These are phyloP conservation scores for Manduca sexta DNA, from an alignment of 1,140 invertebrate species.

Conservation along the genomic window DNA sequence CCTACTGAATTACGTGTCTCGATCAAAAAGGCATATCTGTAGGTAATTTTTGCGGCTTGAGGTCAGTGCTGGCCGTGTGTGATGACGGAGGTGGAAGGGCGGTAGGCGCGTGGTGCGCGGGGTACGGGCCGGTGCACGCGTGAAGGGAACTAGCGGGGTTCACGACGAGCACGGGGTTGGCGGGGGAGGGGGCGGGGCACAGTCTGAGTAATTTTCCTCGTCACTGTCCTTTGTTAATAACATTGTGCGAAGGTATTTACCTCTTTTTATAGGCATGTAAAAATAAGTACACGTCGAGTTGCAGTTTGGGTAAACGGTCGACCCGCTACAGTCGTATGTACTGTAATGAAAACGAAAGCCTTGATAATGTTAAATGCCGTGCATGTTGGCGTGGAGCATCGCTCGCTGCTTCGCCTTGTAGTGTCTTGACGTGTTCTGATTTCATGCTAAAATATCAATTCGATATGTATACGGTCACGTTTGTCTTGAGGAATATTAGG, in stretches of 20 bases:
- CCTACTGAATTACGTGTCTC: background rate
- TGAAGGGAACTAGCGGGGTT: background rate
- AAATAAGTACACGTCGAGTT: background rate
- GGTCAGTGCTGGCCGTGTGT: slow-evolving; percentile 2
- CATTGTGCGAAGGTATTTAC: slow-evolving; percentile 3
- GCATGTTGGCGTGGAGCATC: no score
- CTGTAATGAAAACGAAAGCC: no score
- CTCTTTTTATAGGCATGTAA: slow-evolving; percentile 1
- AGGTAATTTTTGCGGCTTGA: slow-evolving; percentile 4
- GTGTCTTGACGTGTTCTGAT: no score
- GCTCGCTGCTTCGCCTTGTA: no score
- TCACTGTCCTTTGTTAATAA: slow-evolving; percentile 17
- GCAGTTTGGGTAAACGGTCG: background rate
- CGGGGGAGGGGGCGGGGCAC: slow-evolving; percentile 1
- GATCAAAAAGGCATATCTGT: slow-evolving; percentile 1
- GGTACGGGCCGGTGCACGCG: background rate
- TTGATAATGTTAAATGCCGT: no score
- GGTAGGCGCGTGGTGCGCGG: no score
- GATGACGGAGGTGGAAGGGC: background rate
- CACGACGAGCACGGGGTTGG: background rate
- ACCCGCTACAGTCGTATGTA: no score
- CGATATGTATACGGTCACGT: no score
- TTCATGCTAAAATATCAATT: no score
- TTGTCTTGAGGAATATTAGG: no score
- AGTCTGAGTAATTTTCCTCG: slow-evolving; percentile 17